Evolutionary conservation across 2,888 invertebrate species (phyloP).

Genomic region (Eulithis prunata): DNA sequence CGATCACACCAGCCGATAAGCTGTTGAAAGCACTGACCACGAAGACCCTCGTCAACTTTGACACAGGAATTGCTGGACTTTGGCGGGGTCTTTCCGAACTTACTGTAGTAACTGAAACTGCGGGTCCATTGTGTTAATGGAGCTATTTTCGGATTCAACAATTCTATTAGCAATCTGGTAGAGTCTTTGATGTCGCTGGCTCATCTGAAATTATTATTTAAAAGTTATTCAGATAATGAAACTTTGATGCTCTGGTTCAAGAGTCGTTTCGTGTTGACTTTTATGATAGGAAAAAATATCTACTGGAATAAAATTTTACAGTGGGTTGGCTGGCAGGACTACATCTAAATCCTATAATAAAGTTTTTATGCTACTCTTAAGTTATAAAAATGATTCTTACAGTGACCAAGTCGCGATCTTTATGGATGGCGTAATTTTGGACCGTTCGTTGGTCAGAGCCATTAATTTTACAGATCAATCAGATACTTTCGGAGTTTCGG

Average conservation of each 20-base stretch:
- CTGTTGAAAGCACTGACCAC: conserved; percentile 59
- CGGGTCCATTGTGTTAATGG: conserved; percentile 17
- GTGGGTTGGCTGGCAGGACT: not conserved
- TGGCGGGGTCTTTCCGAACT: conserved; percentile 17
- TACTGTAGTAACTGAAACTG: conserved; percentile 16
- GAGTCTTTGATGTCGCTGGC: conserved; percentile 1
- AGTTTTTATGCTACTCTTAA: conserved; percentile 16
- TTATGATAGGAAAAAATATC: conserved; percentile 1
- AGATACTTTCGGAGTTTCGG: conserved; percentile 3
- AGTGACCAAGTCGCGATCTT: not conserved
- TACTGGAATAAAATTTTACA: conserved; percentile 9
- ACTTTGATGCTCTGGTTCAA: not conserved
- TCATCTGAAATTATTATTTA: conserved; percentile 7
- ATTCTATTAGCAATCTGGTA: conserved; percentile 13
- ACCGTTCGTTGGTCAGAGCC: not conserved
- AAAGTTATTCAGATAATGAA: not conserved
- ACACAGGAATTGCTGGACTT: conserved; percentile 53
- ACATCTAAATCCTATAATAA: conserved; percentile 7
- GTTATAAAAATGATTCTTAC: conserved; percentile 13
- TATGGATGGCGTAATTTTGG: conserved; percentile 6
- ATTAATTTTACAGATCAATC: conserved; percentile 14
- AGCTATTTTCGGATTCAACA: conserved; percentile 15
- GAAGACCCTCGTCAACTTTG: conserved; percentile 69
- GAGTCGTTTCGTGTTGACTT: conserved; percentile 1
- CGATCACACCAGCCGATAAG: conserved; percentile 58